Base-by-base conservation (phyloP, 2,888 invertebrate species). In the Heliconius ismenius region DNA sequence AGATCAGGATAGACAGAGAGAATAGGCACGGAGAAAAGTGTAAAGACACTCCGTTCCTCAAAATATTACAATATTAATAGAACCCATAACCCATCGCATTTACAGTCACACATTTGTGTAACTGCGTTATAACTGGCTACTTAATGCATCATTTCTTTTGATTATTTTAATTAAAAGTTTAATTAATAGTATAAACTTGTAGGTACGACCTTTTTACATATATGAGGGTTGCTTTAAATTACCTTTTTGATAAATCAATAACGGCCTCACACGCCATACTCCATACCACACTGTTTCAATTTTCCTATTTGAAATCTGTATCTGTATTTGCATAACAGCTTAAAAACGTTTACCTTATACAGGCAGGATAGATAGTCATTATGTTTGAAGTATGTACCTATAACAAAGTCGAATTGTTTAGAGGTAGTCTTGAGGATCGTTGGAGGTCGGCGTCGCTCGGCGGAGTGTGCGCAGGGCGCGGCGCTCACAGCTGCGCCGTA, bases 371-470 rank as follows among this genome's bases (percentile, higher is more conserved):
- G 15, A 54, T 72, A 49, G 4, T 60, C 65, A 62, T 75, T 75
- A 76, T 75, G 64, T 43, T 75, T 75, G n/a, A 43, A 74, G 72
- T 63, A 77, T 62, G 24, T 72, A 75, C n/a, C n/a, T n/a, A n/a
- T n/a, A n/a, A n/a, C 58, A 68, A 65, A 58, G 49, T 49, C 28
- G 65, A 73, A 73, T 63, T 26, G 24, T 62, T 65, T 28, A 67
- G 73, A 73, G 65, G 54, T 75, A 68, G 74, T 76, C 76, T 88
- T 88, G 83, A 79, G 78, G 81, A 79, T 91, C 91, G 92, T 87
- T 81, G 79, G 82, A 80, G 81, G 81, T 90, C 86, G 87, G 86
- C 75, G 32, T 49, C 39, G 28, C 58, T 86, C 90, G 91, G 84
- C 79, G 84, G 90, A 88, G 89, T 76, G 72, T 80, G 81, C 81